Conservation (phyloP, 2,797 vertebrate species). For the Chelidonichthys spinosus region DNA sequence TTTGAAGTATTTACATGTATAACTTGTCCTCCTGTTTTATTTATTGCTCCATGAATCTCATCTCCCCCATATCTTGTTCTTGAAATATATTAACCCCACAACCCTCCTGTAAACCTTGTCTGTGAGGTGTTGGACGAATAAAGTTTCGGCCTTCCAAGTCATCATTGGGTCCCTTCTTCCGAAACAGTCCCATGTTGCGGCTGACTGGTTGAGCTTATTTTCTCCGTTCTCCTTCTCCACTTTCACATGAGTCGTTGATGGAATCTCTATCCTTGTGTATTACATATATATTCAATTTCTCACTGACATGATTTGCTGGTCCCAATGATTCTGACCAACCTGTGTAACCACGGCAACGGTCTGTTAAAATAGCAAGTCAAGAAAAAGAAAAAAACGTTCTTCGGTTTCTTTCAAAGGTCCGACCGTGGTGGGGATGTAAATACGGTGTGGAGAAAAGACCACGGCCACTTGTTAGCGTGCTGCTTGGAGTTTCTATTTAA, state of each 20-base stretch:
- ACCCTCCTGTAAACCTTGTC: constrained; percentile 34
- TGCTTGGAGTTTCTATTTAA: not conserved
- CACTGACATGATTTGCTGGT: constrained; percentile 36
- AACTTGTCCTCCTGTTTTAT: not conserved
- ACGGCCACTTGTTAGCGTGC: not conserved
- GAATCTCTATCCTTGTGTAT: constrained; percentile 39
- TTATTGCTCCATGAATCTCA: not conserved
- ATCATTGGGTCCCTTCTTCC: constrained; percentile 18
- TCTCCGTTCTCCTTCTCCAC: constrained; percentile 13
- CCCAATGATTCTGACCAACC: constrained; percentile 25
- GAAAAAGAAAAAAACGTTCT: constrained; percentile 1
- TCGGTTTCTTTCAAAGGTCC: not conserved
- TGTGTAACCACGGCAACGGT: constrained; percentile 44
- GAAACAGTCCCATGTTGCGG: constrained; percentile 5
- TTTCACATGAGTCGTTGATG: constrained; percentile 29
- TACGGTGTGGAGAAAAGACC: not conserved
- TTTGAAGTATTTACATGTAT: constrained; percentile 10
- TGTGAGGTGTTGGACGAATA: constrained; percentile 25
- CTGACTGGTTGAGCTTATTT: constrained; percentile 25
- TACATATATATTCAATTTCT: constrained; percentile 40
- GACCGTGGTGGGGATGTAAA: not conserved
- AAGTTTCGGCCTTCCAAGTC: constrained; percentile 22
- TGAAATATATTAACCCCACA: not conserved
- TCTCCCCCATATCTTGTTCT: constrained; percentile 5
- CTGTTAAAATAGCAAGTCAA: not conserved